A percentile compares a stretch with the other conserved stretches of the same genome.
phyloP scores from a whole-genome alignment of 2,888 invertebrate genomes.

The Meta bourneti region DNA sequence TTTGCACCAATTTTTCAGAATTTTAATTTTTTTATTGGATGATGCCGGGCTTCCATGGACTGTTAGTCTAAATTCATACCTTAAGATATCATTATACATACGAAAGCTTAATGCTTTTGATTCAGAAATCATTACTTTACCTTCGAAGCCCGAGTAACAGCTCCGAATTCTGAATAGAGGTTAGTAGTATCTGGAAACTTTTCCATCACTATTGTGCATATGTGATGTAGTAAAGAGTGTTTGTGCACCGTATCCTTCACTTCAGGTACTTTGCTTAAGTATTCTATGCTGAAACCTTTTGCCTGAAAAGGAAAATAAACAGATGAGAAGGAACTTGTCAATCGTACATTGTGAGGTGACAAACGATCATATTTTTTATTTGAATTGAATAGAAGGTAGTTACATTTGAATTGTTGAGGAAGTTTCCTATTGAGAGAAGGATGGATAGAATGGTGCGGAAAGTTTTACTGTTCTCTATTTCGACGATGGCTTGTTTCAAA shows the following conservation, averaged over 20 bases:
- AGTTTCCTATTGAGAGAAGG: constrained; percentile 96
- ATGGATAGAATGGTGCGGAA: constrained; percentile 91
- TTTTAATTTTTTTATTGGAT: too few relatives aligned
- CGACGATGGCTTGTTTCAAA: constrained; percentile 96
- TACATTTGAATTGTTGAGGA: constrained; percentile 91
- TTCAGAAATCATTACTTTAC: constrained; percentile 16
- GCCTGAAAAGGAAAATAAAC: constrained; percentile 83
- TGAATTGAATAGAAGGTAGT: constrained; percentile 51
- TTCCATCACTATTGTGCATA: constrained; percentile 98
- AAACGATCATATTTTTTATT: neutral
- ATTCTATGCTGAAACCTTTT: constrained; percentile 98
- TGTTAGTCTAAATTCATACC: too few relatives aligned
- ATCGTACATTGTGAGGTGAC: neutral
- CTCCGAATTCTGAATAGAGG: constrained; percentile 91
- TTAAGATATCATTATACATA: too few relatives aligned
- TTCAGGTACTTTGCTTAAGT: constrained; percentile 95
- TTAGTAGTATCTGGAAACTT: constrained; percentile 93
- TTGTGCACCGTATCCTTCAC: constrained; percentile 99
- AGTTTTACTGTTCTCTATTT: constrained; percentile 93
- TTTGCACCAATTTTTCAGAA: too few relatives aligned
- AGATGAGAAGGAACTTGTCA: neutral
- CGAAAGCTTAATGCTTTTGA: too few relatives aligned
- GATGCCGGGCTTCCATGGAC: too few relatives aligned
- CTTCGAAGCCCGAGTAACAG: constrained; percentile 89
- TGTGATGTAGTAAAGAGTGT: constrained; percentile 97